Evolutionary conservation across 1,140 invertebrate genomes (phyloP), one percentile per base, ranked within the genome.

Genomic region (Drosophila pandora): DNA sequence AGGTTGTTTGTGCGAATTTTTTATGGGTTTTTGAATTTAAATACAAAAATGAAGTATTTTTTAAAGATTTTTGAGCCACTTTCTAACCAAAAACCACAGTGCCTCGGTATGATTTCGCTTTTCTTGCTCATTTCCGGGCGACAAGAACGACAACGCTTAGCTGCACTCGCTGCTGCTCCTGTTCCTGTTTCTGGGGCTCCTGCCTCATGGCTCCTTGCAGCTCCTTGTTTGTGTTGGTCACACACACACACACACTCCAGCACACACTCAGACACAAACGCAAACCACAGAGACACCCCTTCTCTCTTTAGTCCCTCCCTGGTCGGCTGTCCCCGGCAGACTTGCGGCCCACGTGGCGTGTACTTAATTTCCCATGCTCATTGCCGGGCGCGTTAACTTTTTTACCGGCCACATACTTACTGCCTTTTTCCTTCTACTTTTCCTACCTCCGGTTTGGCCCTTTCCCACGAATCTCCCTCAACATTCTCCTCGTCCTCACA

Each of bases 311-410:
- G 25, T 5, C 34, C n/a, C 4, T 3, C 13, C 22, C 60, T 59
- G 17, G 60, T 34, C 41, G 67, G 55, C 61, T 79, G 80, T 83
- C 70, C 75, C 59, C 57, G 47, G 25, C 79, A 82, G 79, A 83
- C 76, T 84, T 80, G 72, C 50, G 80, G 81, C 80, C 78, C 82
- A 85, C 81, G 82, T 85, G 81, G 77, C 78, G 82, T 81, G 78
- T 81, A 87, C 81, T 87, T 85, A 84, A 84, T 84, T 85, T 74
- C 77, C 69, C 82, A 78, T 76, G 74, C 81, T 65, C 78, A 87
- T 70, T 58, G 64, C 77, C 57, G 75, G 79, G 58, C 80, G 67
- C 60, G 73, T 80, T 76, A 64, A 83, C 53, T 79, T 85, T 84
- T 79, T 59, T 75, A 65, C 69, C 72, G 65, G 65, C 65, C 65